Percentiles rank a stretch among this genome's conserved stretches.
phyloP scores from a whole-genome alignment of 2,888 invertebrate genomes.

The Lagria hirta region DNA sequence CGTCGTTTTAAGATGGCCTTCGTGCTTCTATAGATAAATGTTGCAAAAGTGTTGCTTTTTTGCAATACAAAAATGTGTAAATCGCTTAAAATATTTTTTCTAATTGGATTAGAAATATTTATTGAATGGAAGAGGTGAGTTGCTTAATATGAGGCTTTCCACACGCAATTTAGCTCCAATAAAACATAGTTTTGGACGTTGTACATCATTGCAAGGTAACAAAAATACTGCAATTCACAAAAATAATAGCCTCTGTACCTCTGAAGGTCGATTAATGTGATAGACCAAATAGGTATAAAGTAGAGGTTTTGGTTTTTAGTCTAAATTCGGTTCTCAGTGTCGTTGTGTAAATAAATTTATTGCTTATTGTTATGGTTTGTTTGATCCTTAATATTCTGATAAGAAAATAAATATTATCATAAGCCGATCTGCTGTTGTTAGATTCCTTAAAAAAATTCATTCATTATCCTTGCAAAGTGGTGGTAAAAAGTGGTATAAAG shows the following conservation, averaged over 20 bases:
- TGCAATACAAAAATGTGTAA: no score
- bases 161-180: no score
- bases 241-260: conserved; percentile 11
- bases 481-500: conserved; percentile 20
- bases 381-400: conserved; percentile 6
- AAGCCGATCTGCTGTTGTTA: no score
- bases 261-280: conserved; percentile 15
- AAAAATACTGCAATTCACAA: conserved; percentile 18
- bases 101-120: no score
- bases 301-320: conserved; percentile 11
- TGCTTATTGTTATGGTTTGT: conserved; percentile 15
- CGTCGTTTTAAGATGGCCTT: no score
- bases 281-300: conserved; percentile 6
- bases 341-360: conserved; percentile 9
- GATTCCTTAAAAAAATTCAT: conserved; percentile 12
- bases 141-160: no score
- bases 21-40: no score
- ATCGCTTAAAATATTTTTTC: no score
- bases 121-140: no score
- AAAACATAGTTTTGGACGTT: no score
- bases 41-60: no score
- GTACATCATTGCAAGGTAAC: conserved; percentile 21
- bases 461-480: conserved; percentile 8
- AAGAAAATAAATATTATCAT: conserved; percentile 14
- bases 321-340: conserved; percentile 10